Evolutionary conservation across 2,797 vertebrate genomes (phyloP).

Genomic region (Macroramphosus scolopax): DNA sequence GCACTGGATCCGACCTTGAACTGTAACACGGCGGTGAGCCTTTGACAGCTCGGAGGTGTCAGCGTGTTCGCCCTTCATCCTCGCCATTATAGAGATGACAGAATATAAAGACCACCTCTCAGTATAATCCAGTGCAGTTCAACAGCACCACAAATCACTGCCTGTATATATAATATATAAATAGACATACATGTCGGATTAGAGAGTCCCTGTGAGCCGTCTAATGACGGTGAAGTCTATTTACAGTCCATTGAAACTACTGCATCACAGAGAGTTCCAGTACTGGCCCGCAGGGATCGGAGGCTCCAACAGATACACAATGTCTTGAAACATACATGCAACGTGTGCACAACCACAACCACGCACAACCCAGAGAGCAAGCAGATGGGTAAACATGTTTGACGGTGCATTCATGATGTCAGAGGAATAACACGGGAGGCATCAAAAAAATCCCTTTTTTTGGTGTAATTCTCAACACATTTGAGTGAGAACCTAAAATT

Average conservation of each 20-base stretch:
- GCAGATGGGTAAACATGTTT: constrained; percentile 55
- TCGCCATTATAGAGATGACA: too few species aligned
- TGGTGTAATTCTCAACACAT: constrained; percentile 45
- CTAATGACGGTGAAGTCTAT: constrained; percentile 64
- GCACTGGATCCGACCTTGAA: too few species aligned
- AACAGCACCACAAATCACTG: too few species aligned
- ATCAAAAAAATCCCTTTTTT: too few species aligned
- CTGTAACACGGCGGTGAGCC: too few species aligned
- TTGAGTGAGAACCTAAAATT: constrained; percentile 40
- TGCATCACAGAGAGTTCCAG: constrained; percentile 70
- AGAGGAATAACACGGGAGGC: constrained; percentile 59
- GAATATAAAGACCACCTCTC: too few species aligned
- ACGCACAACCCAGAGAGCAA: constrained; percentile 35
- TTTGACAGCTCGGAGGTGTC: too few species aligned
- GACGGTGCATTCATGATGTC: constrained; percentile 58
- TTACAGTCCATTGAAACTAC: constrained; percentile 70
- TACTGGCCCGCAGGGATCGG: constrained; percentile 50
- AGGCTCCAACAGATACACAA: constrained; percentile 38
- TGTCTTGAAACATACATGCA: background rate
- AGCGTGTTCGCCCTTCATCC: too few species aligned
- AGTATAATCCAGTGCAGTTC: too few species aligned
- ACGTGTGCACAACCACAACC: background rate
- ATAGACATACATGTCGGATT: constrained; percentile 54
- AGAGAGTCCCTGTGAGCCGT: constrained; percentile 50
- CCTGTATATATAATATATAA: background rate